Percentiles rank a stretch among this genome's conserved stretches.
Conservation (phyloP, 1,140 invertebrate genomes). For the Sinella curviseta region DNA sequence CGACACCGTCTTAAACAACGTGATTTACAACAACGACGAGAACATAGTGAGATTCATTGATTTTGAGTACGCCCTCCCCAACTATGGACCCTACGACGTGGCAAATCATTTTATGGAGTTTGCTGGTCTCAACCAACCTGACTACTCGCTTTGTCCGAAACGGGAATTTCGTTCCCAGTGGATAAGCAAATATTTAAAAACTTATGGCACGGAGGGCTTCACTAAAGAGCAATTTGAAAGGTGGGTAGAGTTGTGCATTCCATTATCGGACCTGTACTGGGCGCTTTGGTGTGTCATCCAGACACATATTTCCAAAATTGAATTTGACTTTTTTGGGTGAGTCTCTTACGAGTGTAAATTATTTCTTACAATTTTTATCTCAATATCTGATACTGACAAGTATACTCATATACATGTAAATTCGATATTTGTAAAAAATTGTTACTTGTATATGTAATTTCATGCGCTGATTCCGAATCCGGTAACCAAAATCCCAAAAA, state of each 20-base stretch:
- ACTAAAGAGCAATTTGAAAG: neutral
- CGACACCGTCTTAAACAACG: slow-evolving; percentile 91
- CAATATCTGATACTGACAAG: too few species aligned
- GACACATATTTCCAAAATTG: too few species aligned
- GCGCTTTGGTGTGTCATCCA: slow-evolving; percentile 90
- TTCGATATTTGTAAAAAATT: too few species aligned
- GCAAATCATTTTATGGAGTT: slow-evolving; percentile 94
- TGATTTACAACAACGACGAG: slow-evolving; percentile 75
- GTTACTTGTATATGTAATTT: too few species aligned
- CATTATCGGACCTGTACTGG: slow-evolving; percentile 88
- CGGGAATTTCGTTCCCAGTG: slow-evolving; percentile 77
- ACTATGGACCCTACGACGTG: slow-evolving; percentile 95
- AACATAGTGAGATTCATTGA: slow-evolving; percentile 87
- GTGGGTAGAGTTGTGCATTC: slow-evolving; percentile 46
- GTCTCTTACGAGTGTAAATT: too few species aligned
- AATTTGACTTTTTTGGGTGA: too few species aligned
- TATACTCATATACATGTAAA: too few species aligned
- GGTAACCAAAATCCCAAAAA: too few species aligned
- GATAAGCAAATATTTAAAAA: slow-evolving; percentile 76
- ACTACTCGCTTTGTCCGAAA: slow-evolving; percentile 76
- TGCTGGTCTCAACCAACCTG: slow-evolving; percentile 74
- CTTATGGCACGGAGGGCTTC: slow-evolving; percentile 54
- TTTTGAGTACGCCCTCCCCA: slow-evolving; percentile 92
- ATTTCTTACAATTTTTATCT: too few species aligned
- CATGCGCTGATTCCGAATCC: too few species aligned